Evolutionary conservation across 92 coral and sea anemone genomes (phyloP).

Genomic region (Parazoanthus atlanticus): DNA sequence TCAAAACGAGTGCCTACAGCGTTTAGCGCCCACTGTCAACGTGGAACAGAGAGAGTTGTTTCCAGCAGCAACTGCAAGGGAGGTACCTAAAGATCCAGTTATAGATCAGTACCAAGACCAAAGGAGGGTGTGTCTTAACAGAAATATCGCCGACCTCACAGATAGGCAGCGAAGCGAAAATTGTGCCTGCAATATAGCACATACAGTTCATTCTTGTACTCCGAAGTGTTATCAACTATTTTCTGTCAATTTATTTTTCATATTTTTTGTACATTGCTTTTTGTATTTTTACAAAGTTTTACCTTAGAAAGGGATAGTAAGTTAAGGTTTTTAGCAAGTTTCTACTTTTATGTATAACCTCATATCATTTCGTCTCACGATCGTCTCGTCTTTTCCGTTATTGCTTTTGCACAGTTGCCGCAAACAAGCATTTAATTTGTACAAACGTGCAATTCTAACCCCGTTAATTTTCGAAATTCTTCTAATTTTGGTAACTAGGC

Average conservation of each 20-base stretch:
- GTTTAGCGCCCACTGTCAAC: conserved; percentile 34
- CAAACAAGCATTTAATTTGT: no score
- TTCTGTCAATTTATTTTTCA: no score
- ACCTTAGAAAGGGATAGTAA: no score
- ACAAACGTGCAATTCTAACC: background rate
- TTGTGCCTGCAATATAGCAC: background rate
- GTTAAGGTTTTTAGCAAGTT: background rate
- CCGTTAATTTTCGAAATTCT: background rate
- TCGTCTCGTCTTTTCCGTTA: no score
- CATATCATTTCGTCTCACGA: background rate
- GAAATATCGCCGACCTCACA: background rate
- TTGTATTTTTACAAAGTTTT: no score
- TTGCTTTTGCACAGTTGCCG: background rate
- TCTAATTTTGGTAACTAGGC: background rate
- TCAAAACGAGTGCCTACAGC: conserved; percentile 58
- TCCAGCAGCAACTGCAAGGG: conserved; percentile 68
- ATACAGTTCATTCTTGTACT: no score
- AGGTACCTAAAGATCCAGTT: conserved; percentile 54
- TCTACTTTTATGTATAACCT: no score
- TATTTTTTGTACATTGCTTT: no score
- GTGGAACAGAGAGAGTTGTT: conserved; percentile 13
- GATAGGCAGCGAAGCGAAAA: background rate
- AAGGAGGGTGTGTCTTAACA: background rate
- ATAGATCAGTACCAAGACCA: background rate
- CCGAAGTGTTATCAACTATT: no score